Percentiles rank a stretch among this genome's conserved stretches.
phyloP scores from a whole-genome alignment of 2,797 vertebrate species.

The Sebastes elongatus region DNA sequence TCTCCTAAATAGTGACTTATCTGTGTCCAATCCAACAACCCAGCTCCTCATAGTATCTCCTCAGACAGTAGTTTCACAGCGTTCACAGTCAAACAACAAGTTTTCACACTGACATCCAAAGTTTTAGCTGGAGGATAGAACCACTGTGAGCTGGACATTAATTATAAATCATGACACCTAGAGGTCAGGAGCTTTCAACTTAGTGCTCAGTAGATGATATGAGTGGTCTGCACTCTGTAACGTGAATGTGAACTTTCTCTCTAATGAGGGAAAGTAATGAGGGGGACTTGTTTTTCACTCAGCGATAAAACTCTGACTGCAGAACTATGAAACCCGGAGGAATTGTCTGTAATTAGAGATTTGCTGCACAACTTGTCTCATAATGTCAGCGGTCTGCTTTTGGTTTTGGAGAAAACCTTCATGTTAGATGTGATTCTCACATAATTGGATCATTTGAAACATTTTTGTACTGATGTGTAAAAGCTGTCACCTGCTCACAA shows the following conservation, averaged over 20 bases:
- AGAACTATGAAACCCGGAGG: slow-evolving; percentile 6
- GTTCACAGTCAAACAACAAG: neutral
- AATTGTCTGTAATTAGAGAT: neutral
- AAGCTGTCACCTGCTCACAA: neutral
- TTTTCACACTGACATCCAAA: neutral
- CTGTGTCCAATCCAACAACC: neutral
- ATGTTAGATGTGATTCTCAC: neutral
- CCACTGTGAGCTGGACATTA: neutral
- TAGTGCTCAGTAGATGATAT: slow-evolving; percentile 1
- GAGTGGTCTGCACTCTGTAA: slow-evolving; percentile 15
- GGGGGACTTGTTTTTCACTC: slow-evolving; percentile 11
- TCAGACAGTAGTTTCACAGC: neutral
- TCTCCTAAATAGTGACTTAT: neutral
- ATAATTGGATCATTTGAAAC: neutral
- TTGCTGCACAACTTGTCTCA: neutral
- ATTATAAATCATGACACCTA: slow-evolving; percentile 10
- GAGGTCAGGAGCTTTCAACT: slow-evolving; percentile 17
- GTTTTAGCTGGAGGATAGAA: neutral
- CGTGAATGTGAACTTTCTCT: slow-evolving; percentile 39
- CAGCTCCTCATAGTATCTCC: neutral
- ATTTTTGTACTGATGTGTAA: neutral
- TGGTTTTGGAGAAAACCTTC: neutral
- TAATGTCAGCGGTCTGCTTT: neutral
- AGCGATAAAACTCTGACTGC: neutral
- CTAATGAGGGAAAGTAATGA: slow-evolving; percentile 47